phyloP scores from a whole-genome alignment of 2,797 vertebrate genomes.

The Lepilemur ruficaudatus region DNA sequence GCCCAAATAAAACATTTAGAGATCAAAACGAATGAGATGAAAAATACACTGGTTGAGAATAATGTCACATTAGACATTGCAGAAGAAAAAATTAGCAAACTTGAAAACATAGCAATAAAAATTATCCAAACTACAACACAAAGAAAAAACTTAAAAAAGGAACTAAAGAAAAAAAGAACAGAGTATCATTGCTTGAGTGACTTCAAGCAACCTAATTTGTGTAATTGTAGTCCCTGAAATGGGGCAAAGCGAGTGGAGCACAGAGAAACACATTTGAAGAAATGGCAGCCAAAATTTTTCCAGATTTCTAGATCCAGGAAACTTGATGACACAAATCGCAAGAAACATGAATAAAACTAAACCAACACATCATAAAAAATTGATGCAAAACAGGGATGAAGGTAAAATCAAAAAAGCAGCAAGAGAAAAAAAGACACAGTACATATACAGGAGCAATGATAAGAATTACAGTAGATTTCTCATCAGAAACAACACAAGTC shows the following conservation, averaged over 20 bases:
- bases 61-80: not conserved
- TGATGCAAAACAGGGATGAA: not conserved
- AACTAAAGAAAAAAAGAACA: not conserved
- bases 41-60: not conserved
- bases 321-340: not conserved
- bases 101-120: conserved; percentile 5
- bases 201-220: not conserved
- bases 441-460: not conserved
- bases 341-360: not conserved
- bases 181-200: not conserved
- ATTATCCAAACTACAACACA: not conserved
- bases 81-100: not conserved
- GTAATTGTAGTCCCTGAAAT: not conserved
- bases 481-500: not conserved
- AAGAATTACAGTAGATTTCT: not conserved
- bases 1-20: not conserved
- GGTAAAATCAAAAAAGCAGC: not conserved
- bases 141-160: not conserved
- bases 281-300: not conserved
- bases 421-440: not conserved
- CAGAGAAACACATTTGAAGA: not conserved
- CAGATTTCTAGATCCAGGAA: not conserved
- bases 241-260: not conserved
- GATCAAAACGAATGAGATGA: not conserved
- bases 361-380: not conserved